Evolutionary conservation across 2,797 vertebrate species (phyloP).

Genomic region (Centropyge bicolor): DNA sequence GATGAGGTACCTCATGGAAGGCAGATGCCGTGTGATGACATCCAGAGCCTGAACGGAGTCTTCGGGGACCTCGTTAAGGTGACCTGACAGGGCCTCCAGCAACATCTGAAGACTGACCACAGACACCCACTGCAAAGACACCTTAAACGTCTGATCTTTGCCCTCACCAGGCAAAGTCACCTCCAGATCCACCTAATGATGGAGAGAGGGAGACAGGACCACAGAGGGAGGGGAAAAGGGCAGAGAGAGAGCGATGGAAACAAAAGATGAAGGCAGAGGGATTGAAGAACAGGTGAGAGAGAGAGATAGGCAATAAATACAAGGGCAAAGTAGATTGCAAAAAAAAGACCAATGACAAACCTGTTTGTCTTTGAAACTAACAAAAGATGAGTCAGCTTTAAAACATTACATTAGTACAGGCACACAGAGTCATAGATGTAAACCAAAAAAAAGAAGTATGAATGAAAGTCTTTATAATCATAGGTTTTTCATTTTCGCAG

Average conservation of each 20-base stretch:
- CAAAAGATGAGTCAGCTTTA: neutral
- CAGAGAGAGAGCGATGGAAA: neutral
- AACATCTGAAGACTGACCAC: conserved; percentile 98
- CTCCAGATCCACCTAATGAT: conserved; percentile 95
- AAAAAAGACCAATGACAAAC: neutral
- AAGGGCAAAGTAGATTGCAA: neutral
- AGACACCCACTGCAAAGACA: conserved; percentile 98
- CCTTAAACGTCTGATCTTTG: conserved; percentile 99
- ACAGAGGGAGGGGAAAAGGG: neutral
- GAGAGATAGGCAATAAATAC: conserved; percentile 4
- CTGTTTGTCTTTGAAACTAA: neutral
- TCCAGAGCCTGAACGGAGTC: conserved; percentile 98
- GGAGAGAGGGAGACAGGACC: neutral
- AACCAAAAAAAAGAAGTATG: neutral
- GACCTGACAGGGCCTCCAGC: conserved; percentile 95
- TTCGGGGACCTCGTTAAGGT: conserved; percentile 96
- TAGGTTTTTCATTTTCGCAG: neutral
- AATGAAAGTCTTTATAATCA: neutral
- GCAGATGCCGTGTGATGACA: conserved; percentile 97
- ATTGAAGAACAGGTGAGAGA: neutral
- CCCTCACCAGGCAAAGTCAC: conserved; percentile 98
- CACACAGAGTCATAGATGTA: neutral
- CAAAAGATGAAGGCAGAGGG: neutral
- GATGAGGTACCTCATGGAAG: conserved; percentile 93
- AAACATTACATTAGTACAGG: neutral